Base-by-base conservation (phyloP, 1,140 invertebrate species). In the Cheumatopsyche charites region DNA sequence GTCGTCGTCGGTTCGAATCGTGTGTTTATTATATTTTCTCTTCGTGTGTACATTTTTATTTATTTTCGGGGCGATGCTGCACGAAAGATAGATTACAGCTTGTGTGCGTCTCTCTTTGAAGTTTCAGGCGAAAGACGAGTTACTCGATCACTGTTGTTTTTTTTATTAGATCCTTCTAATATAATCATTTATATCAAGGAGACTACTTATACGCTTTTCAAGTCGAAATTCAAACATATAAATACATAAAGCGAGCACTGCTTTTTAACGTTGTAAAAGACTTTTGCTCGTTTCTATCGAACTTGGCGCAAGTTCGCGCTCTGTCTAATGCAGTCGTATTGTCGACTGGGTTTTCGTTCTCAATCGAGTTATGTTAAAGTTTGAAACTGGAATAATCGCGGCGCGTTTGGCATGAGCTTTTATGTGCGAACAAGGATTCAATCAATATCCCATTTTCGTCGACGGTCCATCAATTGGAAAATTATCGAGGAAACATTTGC, bases 351-450 rank as follows among this genome's bases (percentile, higher is more conserved):
- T 36, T 36, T 36, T 36, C 29, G 29, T 36, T 36, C 29, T 36
- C 29, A 36, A 36, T 36, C 29, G 29, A 36, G 29, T 36, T 36
- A 36, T 36, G 29, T 9, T 3, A 36, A 36, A 36, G 29, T 36
- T 36, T 36, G 29, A 36, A 36, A 36, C 29, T 36, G 29, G 29
- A 36, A 36, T 36, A 36, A 36, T 36, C 29, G 29, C 29, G 9
- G 29, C 29, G 29, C 29, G 29, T 36, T 36, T 36, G 29, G 29
- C 29, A 36, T 36, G 29, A 36, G 29, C 29, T 36, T 36, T 36
- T 36, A 36, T 36, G 29, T 36, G 29, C 29, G 15, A 52, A 52
- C 47, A 52, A 52, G 47, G 47, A 52, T 52, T 17, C 47, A 52
- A 52, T 17, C 9, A 19, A 52, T 19, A 52, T 52, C 47, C 47